phyloP scores from a whole-genome alignment of 2,888 invertebrate genomes.

The Erpobdella octoculata region DNA sequence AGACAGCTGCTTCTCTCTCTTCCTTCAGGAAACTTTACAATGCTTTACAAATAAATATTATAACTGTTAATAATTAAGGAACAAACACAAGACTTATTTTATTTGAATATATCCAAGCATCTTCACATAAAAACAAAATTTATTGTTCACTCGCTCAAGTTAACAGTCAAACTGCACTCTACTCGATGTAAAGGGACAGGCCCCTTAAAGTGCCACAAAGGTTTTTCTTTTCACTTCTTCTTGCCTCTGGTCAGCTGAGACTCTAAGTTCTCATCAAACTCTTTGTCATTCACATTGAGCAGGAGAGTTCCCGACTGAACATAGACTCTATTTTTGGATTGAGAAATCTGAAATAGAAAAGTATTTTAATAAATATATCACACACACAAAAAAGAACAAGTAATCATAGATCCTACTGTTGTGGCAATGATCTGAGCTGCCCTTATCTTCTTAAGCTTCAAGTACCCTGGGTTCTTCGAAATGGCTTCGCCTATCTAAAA shows the following conservation, averaged over 20 bases:
- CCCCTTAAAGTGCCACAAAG: too few species aligned
- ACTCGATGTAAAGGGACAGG: too few species aligned
- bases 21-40: too few species aligned
- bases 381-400: neutral
- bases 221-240: too few species aligned
- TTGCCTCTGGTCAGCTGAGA: slow-evolving; percentile 33
- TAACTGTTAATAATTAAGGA: too few species aligned
- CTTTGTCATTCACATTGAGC: slow-evolving; percentile 88
- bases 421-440: slow-evolving; percentile 94
- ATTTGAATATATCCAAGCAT: too few species aligned
- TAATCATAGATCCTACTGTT: slow-evolving; percentile 63
- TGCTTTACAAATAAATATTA: too few species aligned
- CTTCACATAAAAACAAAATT: too few species aligned
- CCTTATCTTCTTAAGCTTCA: slow-evolving; percentile 91
- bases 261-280: slow-evolving; percentile 67
- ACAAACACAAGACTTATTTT: too few species aligned
- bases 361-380: neutral
- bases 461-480: slow-evolving; percentile 87
- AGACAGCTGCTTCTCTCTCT: too few species aligned
- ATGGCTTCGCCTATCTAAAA: slow-evolving; percentile 83
- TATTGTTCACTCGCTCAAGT: too few species aligned
- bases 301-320: slow-evolving; percentile 83
- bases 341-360: slow-evolving; percentile 64
- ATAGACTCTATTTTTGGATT: slow-evolving; percentile 90
- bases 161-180: too few species aligned